Percentiles rank a stretch among this genome's conserved stretches.
Conservation (phyloP, 2,888 invertebrate genomes). For the Melangyna quadrimaculata region DNA sequence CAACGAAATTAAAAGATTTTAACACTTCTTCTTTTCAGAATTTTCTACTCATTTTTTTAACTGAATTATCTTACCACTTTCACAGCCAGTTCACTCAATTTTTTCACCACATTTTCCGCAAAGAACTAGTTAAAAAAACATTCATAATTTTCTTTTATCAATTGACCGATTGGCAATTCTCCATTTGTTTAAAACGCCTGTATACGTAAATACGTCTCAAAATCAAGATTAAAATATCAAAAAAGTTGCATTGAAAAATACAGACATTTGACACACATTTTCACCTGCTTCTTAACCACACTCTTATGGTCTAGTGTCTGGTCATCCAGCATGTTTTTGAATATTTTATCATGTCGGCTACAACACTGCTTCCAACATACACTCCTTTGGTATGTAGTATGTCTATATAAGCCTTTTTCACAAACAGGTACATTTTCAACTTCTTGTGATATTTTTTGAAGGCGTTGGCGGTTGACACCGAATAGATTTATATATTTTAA, state of each 20-base stretch:
- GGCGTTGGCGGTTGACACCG: slow-evolving; percentile 58
- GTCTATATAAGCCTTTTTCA: slow-evolving; percentile 1
- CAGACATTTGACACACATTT: slow-evolving; percentile 57
- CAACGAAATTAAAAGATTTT: too few relatives aligned
- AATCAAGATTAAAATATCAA: slow-evolving; percentile 15
- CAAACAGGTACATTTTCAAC: slow-evolving; percentile 37
- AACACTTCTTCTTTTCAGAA: too few relatives aligned
- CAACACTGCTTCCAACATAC: slow-evolving; percentile 16
- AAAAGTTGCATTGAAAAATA: neutral
- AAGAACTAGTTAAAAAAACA: neutral
- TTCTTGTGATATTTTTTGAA: neutral
- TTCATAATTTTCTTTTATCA: neutral
- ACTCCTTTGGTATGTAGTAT: neutral
- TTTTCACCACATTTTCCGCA: neutral
- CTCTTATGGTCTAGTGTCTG: neutral
- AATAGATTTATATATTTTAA: slow-evolving; percentile 46
- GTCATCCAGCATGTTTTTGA: slow-evolving; percentile 19
- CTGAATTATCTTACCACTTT: neutral
- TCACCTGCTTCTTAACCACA: slow-evolving; percentile 38
- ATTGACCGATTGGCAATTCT: neutral
- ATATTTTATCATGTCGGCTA: slow-evolving; percentile 1
- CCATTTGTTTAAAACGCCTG: neutral
- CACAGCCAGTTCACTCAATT: neutral
- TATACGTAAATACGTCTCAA: neutral
- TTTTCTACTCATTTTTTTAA: neutral